Evolutionary conservation across 2,888 invertebrate species (phyloP).

Genomic region (Patella pellucida): DNA sequence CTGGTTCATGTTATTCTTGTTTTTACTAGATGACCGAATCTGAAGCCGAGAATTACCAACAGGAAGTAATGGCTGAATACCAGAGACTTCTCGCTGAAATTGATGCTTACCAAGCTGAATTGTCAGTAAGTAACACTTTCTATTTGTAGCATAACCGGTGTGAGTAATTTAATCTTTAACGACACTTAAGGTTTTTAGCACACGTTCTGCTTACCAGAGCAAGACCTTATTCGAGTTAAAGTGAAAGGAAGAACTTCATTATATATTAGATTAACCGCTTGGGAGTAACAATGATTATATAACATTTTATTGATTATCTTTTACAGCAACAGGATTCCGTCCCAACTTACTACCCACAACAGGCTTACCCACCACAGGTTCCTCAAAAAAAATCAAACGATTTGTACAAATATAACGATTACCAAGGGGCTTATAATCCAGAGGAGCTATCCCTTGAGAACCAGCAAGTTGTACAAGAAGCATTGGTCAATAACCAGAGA

Average conservation of each 20-base stretch:
- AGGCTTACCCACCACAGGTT: constrained; percentile 12
- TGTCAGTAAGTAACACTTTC: background rate
- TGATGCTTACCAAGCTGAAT: constrained; percentile 12
- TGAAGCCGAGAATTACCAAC: constrained; percentile 34
- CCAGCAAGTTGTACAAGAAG: constrained; percentile 12
- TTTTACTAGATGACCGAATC: constrained; percentile 32
- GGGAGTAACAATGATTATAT: too few relatives aligned
- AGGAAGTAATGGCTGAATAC: constrained; percentile 33
- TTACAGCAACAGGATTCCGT: background rate
- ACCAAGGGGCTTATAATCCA: constrained; percentile 4
- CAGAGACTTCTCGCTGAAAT: constrained; percentile 31
- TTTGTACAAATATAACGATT: constrained; percentile 7
- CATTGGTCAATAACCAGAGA: constrained; percentile 7
- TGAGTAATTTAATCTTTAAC: too few relatives aligned
- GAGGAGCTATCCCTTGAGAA: background rate
- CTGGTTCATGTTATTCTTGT: too few relatives aligned
- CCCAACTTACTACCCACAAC: constrained; percentile 13
- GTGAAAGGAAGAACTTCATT: too few relatives aligned
- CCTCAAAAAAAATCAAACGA: constrained; percentile 9
- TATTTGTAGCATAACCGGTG: too few relatives aligned
- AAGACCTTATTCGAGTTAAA: too few relatives aligned
- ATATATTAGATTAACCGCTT: too few relatives aligned
- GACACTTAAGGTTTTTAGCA: too few relatives aligned
- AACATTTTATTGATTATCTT: background rate
- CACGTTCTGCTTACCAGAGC: too few relatives aligned